Evolutionary conservation across 2,888 invertebrate species (phyloP).

Genomic region (Boloria selene): DNA sequence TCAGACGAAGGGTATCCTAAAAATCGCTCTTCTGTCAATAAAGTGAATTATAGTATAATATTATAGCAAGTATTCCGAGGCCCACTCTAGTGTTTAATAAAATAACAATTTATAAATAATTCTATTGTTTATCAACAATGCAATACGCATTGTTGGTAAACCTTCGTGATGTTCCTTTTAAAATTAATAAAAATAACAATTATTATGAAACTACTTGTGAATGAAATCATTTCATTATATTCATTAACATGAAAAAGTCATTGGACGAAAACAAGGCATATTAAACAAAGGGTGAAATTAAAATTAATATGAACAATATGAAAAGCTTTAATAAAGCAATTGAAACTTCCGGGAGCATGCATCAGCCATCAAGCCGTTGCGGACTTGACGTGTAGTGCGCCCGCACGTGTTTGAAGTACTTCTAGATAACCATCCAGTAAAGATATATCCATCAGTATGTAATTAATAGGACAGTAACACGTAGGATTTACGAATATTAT

Average conservation of each 20-base stretch:
- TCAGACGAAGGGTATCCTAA: too few species aligned
- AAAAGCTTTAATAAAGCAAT: constrained; percentile 63
- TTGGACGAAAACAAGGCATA: constrained; percentile 37
- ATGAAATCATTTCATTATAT: constrained; percentile 12
- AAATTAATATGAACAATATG: constrained; percentile 54
- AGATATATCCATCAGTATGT: constrained; percentile 12
- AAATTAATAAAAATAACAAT: constrained; percentile 1
- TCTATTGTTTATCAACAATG: not conserved
- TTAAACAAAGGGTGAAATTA: constrained; percentile 41
- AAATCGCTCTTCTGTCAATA: not conserved
- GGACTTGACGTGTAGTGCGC: constrained; percentile 35
- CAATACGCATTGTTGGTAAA: too few species aligned
- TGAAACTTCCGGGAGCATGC: constrained; percentile 60
- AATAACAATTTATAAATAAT: not conserved
- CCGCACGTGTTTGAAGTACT: constrained; percentile 37
- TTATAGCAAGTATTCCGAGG: not conserved
- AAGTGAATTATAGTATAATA: not conserved
- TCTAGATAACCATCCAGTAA: constrained; percentile 11
- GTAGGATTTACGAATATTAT: not conserved
- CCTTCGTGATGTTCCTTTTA: not conserved
- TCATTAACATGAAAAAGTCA: constrained; percentile 26
- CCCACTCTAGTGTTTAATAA: not conserved
- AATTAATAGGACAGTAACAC: constrained; percentile 3
- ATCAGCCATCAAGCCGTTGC: constrained; percentile 28
- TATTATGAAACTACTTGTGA: constrained; percentile 2